These are phyloP conservation scores for Chelonoidis abingdonii DNA, from an alignment of 2,113 vertebrate species.

Conservation along the genomic window DNA sequence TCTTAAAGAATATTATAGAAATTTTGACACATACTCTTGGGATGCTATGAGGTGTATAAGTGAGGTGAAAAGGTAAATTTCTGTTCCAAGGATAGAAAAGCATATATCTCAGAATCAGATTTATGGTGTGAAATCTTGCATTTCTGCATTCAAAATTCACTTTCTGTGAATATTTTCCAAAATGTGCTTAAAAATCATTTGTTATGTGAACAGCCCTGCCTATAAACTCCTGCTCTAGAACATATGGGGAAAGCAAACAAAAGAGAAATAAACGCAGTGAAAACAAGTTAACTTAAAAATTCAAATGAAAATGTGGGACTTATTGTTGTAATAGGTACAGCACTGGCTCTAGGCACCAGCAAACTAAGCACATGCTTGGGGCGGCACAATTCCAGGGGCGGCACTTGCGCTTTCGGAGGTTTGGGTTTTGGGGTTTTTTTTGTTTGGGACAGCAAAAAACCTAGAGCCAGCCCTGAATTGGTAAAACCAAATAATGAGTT, in stretches of 20 bases:
- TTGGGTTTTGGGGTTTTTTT: too few relatives aligned
- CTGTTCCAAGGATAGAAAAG: neutral
- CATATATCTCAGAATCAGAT: neutral
- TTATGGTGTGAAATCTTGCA: neutral
- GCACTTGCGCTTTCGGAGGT: too few relatives aligned
- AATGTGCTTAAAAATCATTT: neutral
- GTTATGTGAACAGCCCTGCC: neutral
- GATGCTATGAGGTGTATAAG: constrained; percentile 16
- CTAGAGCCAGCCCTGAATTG: neutral
- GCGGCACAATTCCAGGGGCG: too few relatives aligned
- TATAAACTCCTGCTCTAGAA: neutral
- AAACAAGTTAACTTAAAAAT: neutral
- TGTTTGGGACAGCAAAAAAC: too few relatives aligned
- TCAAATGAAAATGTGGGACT: neutral
- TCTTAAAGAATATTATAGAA: constrained; percentile 25
- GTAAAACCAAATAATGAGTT: neutral
- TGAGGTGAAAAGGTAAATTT: constrained; percentile 36
- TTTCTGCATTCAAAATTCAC: neutral
- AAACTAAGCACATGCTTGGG: too few relatives aligned
- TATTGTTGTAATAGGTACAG: neutral
- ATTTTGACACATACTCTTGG: neutral
- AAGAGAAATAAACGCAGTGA: neutral
- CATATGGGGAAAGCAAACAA: neutral
- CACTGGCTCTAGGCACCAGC: too few relatives aligned
- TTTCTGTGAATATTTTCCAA: neutral